Conservation (phyloP, 1,140 invertebrate species). For the Cydia fagiglandana region DNA sequence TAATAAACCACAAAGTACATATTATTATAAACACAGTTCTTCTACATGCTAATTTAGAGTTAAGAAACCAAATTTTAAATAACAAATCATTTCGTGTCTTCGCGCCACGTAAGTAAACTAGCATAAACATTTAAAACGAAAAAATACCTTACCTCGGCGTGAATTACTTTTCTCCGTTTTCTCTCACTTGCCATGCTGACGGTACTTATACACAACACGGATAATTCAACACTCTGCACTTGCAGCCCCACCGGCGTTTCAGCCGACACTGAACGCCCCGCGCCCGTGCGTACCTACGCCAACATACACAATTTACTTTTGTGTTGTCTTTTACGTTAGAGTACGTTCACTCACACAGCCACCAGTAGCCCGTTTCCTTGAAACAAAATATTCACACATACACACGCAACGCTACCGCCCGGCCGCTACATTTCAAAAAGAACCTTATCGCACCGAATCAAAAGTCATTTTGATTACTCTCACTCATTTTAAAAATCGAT, state of each 20-base stretch:
- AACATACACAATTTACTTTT: background rate
- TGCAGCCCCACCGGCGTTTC: background rate
- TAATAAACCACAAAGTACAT: background rate
- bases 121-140: background rate
- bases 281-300: background rate
- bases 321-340: background rate
- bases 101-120: too few relatives aligned
- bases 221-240: background rate
- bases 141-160: constrained; percentile 30
- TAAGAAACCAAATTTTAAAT: too few relatives aligned
- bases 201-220: background rate
- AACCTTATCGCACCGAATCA: background rate
- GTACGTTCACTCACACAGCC: background rate
- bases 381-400: background rate
- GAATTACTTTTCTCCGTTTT: constrained; percentile 17
- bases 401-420: background rate
- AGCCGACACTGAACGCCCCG: background rate
- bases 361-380: background rate
- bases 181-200: constrained; percentile 34
- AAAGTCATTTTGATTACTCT: background rate
- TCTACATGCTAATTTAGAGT: too few relatives aligned
- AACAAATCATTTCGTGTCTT: too few relatives aligned
- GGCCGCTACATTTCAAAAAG: background rate
- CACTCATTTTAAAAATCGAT: background rate
- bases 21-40: too few relatives aligned